Percentiles rank a stretch among this genome's conserved stretches.
These are phyloP conservation scores for Petrolisthes manimaculis DNA, from an alignment of 2,888 invertebrate genomes.

Conservation along the genomic window DNA sequence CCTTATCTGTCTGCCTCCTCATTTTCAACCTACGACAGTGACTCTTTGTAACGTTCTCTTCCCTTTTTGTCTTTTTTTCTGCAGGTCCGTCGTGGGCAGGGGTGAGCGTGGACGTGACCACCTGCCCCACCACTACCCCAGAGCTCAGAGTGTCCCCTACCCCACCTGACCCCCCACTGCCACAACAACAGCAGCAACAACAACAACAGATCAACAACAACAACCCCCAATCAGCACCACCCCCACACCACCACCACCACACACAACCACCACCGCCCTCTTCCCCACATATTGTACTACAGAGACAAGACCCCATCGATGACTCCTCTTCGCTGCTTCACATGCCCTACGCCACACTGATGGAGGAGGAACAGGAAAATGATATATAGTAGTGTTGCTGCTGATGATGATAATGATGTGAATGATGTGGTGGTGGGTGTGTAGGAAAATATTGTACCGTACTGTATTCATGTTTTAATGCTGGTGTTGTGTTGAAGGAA, in stretches of 20 bases:
- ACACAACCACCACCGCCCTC: constrained; percentile 2
- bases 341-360: constrained; percentile 61
- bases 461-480: too few relatives aligned
- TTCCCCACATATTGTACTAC: constrained; percentile 31
- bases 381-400: constrained; percentile 10
- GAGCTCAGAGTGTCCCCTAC: constrained; percentile 52
- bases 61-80: too few relatives aligned
- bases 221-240: constrained; percentile 1
- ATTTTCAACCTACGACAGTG: too few relatives aligned
- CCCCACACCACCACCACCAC: constrained; percentile 5
- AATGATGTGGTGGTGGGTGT: too few relatives aligned
- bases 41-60: too few relatives aligned
- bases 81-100: constrained; percentile 48
- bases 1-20: too few relatives aligned
- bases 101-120: constrained; percentile 6
- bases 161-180: constrained; percentile 35
- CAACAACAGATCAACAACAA: constrained; percentile 14
- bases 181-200: background rate
- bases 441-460: too few relatives aligned
- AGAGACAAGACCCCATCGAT: constrained; percentile 60
- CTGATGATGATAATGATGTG: too few relatives aligned
- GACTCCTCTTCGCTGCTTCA: constrained; percentile 55
- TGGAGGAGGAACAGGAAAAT: constrained; percentile 63
- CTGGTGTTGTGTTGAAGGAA: too few relatives aligned
- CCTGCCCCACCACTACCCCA: constrained; percentile 28